Conservation (phyloP, 2,888 invertebrate species). For the Acanthosoma haemorrhoidale region DNA sequence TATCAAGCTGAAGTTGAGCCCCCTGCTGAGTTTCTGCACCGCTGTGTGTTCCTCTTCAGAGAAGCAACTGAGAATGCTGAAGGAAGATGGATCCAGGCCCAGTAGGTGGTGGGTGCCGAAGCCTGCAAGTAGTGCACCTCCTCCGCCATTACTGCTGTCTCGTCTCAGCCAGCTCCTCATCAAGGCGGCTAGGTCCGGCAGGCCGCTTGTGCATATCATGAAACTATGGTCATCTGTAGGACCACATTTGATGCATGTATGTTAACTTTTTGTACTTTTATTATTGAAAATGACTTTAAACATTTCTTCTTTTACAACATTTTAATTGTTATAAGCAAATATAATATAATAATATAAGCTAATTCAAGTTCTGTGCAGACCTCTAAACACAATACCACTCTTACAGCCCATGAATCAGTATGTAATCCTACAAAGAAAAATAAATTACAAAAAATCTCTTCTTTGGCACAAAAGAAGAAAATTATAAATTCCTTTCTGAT, state of each 20-base stretch:
- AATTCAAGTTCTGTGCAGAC: too few relatives aligned
- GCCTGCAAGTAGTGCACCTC: constrained; percentile 49
- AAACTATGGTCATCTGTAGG: constrained; percentile 87
- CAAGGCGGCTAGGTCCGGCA: constrained; percentile 75
- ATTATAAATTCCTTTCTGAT: too few relatives aligned
- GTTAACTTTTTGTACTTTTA: constrained; percentile 28
- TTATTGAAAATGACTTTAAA: neutral
- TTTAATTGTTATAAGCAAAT: neutral
- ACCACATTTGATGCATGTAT: constrained; percentile 87
- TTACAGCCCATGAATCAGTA: too few relatives aligned
- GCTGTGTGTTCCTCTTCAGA: constrained; percentile 83
- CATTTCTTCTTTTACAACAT: neutral
- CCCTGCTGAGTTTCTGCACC: constrained; percentile 74
- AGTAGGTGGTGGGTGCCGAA: constrained; percentile 49
- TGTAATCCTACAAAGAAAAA: too few relatives aligned
- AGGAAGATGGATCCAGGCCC: constrained; percentile 40
- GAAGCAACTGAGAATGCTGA: constrained; percentile 55
- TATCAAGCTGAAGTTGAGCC: constrained; percentile 75
- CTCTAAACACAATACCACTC: too few relatives aligned
- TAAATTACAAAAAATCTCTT: too few relatives aligned
- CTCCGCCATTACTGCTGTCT: constrained; percentile 59
- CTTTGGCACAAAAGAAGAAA: too few relatives aligned
- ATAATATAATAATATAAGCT: too few relatives aligned
- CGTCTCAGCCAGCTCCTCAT: constrained; percentile 83
- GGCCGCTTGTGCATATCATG: constrained; percentile 87